These are phyloP conservation scores for Heteropelma amictum DNA, from an alignment of 2,888 invertebrate species.

Conservation along the genomic window DNA sequence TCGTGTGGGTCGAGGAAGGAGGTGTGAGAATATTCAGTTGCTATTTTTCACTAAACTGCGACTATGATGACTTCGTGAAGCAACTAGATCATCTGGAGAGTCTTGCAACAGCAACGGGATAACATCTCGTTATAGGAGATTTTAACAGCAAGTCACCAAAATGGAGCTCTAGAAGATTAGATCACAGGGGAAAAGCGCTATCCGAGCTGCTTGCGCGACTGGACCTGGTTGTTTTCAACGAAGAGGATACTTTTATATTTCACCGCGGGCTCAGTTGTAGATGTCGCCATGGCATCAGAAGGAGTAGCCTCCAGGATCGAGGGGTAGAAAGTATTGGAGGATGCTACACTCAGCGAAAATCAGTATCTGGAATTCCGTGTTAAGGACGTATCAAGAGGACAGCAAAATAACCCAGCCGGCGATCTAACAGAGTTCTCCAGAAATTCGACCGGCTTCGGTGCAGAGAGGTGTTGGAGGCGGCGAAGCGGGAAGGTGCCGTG, in stretches of 20 bases:
- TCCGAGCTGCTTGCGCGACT: conserved; percentile 15
- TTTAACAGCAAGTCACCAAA: conserved; percentile 45
- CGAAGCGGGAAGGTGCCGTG: background rate
- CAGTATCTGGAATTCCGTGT: conserved; percentile 7
- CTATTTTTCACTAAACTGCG: conserved; percentile 31
- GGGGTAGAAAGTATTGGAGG: conserved; percentile 24
- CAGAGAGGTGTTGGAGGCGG: background rate
- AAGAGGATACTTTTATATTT: conserved; percentile 12
- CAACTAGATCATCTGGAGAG: conserved; percentile 20
- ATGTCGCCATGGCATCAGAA: background rate
- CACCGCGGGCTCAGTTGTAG: conserved; percentile 10
- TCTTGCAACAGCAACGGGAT: background rate
- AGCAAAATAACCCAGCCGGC: background rate
- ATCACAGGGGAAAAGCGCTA: conserved; percentile 31
- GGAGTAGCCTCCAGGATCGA: background rate
- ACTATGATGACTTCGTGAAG: background rate
- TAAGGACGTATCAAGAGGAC: background rate
- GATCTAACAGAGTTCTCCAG: background rate
- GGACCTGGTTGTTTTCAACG: conserved; percentile 22
- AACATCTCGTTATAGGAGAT: conserved; percentile 40
- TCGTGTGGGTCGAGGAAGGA: conserved; percentile 25
- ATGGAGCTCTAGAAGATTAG: conserved; percentile 30
- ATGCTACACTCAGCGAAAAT: conserved; percentile 31
- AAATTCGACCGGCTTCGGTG: background rate
- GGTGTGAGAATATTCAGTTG: conserved; percentile 40